Percentiles rank a stretch among this genome's conserved stretches.
Conservation (phyloP, 2,888 invertebrate species). For the Galerucella pusilla region DNA sequence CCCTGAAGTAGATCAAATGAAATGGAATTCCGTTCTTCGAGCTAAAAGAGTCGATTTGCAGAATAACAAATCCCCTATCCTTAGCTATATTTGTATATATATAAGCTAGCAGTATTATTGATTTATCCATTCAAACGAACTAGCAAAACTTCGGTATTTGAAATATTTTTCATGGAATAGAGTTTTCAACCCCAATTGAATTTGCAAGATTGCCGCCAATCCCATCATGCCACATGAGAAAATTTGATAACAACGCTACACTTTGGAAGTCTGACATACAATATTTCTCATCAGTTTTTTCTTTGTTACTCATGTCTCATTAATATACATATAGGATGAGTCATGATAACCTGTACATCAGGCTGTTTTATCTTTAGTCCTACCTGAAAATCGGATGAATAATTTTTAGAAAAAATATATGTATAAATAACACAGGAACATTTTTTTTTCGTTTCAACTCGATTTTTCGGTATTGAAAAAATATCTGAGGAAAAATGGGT, state of each 20-base stretch:
- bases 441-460: too few relatives aligned
- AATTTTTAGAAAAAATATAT: too few relatives aligned
- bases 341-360: too few relatives aligned
- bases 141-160: slow-evolving; percentile 27
- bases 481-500: too few relatives aligned
- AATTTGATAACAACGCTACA: slow-evolving; percentile 13
- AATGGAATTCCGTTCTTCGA: slow-evolving; percentile 42
- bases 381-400: too few relatives aligned
- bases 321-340: too few relatives aligned
- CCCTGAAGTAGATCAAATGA: slow-evolving; percentile 46
- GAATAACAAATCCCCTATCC: slow-evolving; percentile 43
- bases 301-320: too few relatives aligned
- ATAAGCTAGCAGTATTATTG: slow-evolving; percentile 28
- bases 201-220: slow-evolving; percentile 26
- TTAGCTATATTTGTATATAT: slow-evolving; percentile 9
- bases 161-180: slow-evolving; percentile 26
- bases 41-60: slow-evolving; percentile 43
- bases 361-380: too few relatives aligned
- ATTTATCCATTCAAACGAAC: slow-evolving; percentile 34
- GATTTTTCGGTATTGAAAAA: too few relatives aligned
- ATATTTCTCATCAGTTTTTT: not conserved
- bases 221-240: slow-evolving; percentile 23
- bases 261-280: not conserved
- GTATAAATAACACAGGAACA: too few relatives aligned
- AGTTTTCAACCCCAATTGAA: slow-evolving; percentile 35